Conservation (phyloP, 1,140 invertebrate genomes). For the Rhyacophila brunnea region DNA sequence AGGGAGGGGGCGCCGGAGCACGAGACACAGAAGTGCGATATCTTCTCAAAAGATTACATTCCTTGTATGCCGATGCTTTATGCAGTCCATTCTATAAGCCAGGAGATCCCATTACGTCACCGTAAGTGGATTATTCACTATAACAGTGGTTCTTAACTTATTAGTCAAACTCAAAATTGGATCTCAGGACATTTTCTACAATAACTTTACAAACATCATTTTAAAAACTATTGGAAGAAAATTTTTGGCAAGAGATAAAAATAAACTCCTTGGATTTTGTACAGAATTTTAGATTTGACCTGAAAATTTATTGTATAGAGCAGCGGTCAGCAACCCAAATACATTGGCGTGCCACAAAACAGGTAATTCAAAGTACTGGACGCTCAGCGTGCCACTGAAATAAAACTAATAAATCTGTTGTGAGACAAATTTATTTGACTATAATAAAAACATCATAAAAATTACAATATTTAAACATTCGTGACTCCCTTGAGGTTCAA, state of each 20-base stretch:
- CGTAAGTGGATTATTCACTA: conserved; percentile 57
- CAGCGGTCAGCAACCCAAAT: too few species aligned
- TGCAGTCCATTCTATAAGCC: conserved; percentile 95
- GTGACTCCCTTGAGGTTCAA: too few species aligned
- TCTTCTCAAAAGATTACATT: conserved; percentile 88
- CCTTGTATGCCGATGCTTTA: conserved; percentile 87
- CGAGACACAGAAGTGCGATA: conserved; percentile 93
- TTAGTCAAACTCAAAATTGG: not conserved
- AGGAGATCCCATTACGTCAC: conserved; percentile 77
- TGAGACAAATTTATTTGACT: too few species aligned
- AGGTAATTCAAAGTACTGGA: too few species aligned
- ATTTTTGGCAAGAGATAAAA: not conserved
- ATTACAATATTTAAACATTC: too few species aligned
- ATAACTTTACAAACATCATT: conserved; percentile 12
- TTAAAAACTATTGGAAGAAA: conserved; percentile 12
- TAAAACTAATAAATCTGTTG: too few species aligned
- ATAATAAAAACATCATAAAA: too few species aligned
- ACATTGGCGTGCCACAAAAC: too few species aligned
- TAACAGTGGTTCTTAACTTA: not conserved
- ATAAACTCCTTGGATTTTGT: not conserved
- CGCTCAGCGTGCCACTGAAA: too few species aligned
- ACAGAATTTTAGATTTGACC: too few species aligned
- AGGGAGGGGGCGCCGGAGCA: conserved; percentile 74
- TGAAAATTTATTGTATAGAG: too few species aligned
- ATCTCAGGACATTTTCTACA: not conserved